Evolutionary conservation across 2,113 vertebrate genomes (phyloP).

Genomic region (Hemicordylus capensis): DNA sequence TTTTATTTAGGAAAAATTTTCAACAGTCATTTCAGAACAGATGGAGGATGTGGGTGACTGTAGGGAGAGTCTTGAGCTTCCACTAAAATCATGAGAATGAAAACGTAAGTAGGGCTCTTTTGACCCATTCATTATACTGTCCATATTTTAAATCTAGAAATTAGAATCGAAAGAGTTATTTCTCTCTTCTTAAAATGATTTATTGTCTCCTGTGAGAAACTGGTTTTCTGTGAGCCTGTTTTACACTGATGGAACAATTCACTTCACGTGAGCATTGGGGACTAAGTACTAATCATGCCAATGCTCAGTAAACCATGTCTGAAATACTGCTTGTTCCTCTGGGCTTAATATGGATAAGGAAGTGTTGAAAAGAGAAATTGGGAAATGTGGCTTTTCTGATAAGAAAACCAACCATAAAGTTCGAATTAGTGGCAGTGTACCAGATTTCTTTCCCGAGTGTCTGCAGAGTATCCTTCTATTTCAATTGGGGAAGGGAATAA

Average conservation of each 20-base stretch:
- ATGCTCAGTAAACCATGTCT: conserved; percentile 66
- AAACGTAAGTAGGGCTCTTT: background rate
- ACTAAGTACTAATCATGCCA: conserved; percentile 65
- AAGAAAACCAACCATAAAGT: conserved; percentile 72
- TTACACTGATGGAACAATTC: conserved; percentile 51
- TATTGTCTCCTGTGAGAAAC: conserved; percentile 16
- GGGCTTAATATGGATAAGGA: conserved; percentile 75
- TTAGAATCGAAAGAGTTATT: background rate
- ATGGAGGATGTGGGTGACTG: background rate
- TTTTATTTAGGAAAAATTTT: background rate
- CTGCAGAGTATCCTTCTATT: conserved; percentile 70
- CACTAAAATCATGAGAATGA: background rate
- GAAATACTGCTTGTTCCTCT: conserved; percentile 67
- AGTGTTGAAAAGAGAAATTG: conserved; percentile 66
- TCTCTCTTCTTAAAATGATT: too few species aligned
- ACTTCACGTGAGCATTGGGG: conserved; percentile 60
- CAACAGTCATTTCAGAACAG: too few species aligned
- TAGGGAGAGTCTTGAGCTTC: background rate
- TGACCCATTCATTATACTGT: background rate
- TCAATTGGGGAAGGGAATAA: conserved; percentile 56
- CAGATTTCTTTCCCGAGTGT: conserved; percentile 64
- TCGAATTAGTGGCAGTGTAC: conserved; percentile 67
- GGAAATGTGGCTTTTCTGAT: conserved; percentile 75
- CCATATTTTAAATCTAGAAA: background rate
- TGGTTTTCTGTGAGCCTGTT: conserved; percentile 28